Evolutionary conservation across 2,888 invertebrate genomes (phyloP).

Genomic region (Dynastes grantii): DNA sequence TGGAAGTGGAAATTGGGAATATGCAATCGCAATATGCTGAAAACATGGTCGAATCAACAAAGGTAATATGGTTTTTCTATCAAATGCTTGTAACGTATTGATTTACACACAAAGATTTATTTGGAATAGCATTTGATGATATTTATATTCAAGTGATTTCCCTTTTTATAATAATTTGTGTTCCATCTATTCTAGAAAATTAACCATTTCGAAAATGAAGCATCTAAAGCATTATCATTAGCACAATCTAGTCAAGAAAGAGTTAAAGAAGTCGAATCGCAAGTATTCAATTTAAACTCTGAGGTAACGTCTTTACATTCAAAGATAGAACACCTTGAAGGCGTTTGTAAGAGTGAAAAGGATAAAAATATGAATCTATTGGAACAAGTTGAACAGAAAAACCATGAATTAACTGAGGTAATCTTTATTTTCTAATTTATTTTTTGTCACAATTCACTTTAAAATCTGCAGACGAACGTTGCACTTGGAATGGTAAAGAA

Average conservation of each 20-base stretch:
- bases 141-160: no score
- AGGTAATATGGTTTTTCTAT: constrained; percentile 59
- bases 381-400: constrained; percentile 76
- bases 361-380: constrained; percentile 73
- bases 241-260: constrained; percentile 81
- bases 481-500: constrained; percentile 63
- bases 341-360: constrained; percentile 72
- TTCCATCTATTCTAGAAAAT: constrained; percentile 68
- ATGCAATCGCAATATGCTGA: constrained; percentile 59
- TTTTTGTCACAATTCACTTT: background rate
- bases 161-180: no score
- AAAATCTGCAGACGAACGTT: constrained; percentile 63
- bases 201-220: constrained; percentile 79
- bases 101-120: no score
- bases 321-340: constrained; percentile 69
- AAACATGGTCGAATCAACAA: constrained; percentile 63
- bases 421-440: constrained; percentile 53
- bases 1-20: constrained; percentile 62
- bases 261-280: constrained; percentile 73
- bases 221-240: constrained; percentile 80
- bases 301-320: constrained; percentile 67
- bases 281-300: constrained; percentile 71
- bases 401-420: constrained; percentile 76
- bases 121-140: no score
- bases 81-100: background rate